These are phyloP conservation scores for Mycetomoellerius zeteki DNA, from an alignment of 1,140 invertebrate genomes.

Conservation along the genomic window DNA sequence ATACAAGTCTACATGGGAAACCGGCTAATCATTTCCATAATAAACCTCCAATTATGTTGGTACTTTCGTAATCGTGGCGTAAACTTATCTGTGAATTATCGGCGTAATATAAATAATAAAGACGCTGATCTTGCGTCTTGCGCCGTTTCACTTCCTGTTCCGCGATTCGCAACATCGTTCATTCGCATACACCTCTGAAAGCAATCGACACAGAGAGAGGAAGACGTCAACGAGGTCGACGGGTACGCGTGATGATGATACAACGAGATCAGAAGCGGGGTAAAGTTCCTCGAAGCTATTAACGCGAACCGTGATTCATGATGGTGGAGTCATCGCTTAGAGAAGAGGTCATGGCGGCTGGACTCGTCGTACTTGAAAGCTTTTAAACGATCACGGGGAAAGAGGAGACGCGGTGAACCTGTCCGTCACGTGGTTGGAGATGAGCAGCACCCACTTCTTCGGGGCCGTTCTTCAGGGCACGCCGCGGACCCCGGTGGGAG, in stretches of 20 bases:
- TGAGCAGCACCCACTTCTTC: conserved; percentile 77
- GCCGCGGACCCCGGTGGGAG: conserved; percentile 80
- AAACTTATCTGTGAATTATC: conserved; percentile 39
- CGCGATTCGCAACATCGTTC: conserved; percentile 33
- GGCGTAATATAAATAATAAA: conserved; percentile 36
- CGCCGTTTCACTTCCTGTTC: conserved; percentile 16
- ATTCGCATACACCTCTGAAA: background rate
- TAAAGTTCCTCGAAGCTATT: conserved; percentile 70
- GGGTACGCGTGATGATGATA: conserved; percentile 55
- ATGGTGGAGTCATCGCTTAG: conserved; percentile 28
- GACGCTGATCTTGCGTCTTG: background rate
- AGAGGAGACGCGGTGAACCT: conserved; percentile 77
- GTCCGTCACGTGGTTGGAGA: conserved; percentile 77
- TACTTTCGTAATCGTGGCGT: conserved; percentile 6
- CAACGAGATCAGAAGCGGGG: conserved; percentile 63
- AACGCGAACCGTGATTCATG: conserved; percentile 69
- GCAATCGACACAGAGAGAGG: conserved; percentile 40
- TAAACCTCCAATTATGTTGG: conserved; percentile 40
- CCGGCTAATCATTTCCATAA: conserved; percentile 55
- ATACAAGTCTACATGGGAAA: conserved; percentile 46
- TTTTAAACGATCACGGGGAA: conserved; percentile 79
- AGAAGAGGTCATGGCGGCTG: conserved; percentile 33
- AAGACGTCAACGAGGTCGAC: conserved; percentile 37
- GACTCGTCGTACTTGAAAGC: conserved; percentile 72
- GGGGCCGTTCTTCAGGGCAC: conserved; percentile 72